Evolutionary conservation across 2,888 invertebrate genomes (phyloP).

Genomic region (Seladonia tumulorum): DNA sequence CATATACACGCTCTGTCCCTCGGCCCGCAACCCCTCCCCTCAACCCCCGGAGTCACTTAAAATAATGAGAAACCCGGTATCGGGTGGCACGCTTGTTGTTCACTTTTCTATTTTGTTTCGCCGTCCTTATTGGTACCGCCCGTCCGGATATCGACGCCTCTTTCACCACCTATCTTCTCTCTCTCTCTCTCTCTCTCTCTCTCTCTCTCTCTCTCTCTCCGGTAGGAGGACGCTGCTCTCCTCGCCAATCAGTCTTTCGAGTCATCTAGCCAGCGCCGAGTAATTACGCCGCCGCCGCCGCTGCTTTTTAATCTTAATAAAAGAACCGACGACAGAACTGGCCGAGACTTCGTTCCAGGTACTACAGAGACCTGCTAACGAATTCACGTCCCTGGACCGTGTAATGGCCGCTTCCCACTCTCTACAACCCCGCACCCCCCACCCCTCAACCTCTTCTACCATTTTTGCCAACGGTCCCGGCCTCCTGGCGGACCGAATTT

Average conservation of each 20-base stretch:
- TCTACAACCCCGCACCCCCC: not conserved
- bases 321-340: conserved; percentile 20
- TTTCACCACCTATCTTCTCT: not conserved
- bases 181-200: not conserved
- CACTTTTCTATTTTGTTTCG: conserved; percentile 31
- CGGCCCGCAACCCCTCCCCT: not conserved
- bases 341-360: not conserved
- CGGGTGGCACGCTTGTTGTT: conserved; percentile 62
- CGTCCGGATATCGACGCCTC: conserved; percentile 47
- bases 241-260: conserved; percentile 42
- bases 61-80: conserved; percentile 73
- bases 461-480: not conserved
- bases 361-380: conserved; percentile 20
- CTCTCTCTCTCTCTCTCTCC: not conserved
- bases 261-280: conserved; percentile 30
- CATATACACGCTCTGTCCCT: conserved; percentile 61
- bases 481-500: not conserved
- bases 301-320: conserved; percentile 50
- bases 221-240: conserved; percentile 19
- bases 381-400: conserved; percentile 27
- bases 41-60: conserved; percentile 67
- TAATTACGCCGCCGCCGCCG: conserved; percentile 42
- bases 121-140: conserved; percentile 36
- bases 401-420: not conserved
- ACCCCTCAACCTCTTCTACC: too few species aligned